Evolutionary conservation across 2,888 invertebrate genomes (phyloP).

Genomic region (Muschampia plurimacula): DNA sequence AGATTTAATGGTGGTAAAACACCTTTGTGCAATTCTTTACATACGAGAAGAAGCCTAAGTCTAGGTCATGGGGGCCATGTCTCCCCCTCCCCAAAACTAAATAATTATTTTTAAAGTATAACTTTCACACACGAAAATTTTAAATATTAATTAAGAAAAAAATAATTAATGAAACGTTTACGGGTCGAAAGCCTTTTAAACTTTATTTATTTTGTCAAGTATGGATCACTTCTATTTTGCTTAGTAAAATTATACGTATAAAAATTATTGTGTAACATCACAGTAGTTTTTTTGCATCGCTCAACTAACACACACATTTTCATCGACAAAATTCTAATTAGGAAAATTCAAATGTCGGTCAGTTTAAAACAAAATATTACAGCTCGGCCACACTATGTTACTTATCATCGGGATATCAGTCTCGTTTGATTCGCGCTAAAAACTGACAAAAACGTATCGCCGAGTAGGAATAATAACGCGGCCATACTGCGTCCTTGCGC

Average conservation of each 20-base stretch:
- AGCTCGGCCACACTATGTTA: not conserved
- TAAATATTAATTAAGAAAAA: too few relatives aligned
- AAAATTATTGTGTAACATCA: conserved; percentile 38
- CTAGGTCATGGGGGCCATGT: too few relatives aligned
- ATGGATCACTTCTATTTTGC: too few relatives aligned
- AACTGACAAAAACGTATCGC: not conserved
- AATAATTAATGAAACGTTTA: too few relatives aligned
- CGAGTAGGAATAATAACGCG: not conserved
- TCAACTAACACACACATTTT: not conserved
- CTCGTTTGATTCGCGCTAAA: not conserved
- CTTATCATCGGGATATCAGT: not conserved
- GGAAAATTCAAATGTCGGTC: not conserved
- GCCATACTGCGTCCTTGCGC: not conserved
- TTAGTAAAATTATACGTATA: conserved; percentile 28
- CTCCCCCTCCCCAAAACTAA: too few relatives aligned
- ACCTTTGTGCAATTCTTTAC: too few relatives aligned
- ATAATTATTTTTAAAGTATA: too few relatives aligned
- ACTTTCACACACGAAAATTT: too few relatives aligned
- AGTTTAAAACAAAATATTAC: not conserved
- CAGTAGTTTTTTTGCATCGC: conserved; percentile 9
- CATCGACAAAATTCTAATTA: not conserved
- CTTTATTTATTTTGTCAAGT: too few relatives aligned
- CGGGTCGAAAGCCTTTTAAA: too few relatives aligned
- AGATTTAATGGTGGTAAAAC: too few relatives aligned
- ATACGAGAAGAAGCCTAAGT: too few relatives aligned